Evolutionary conservation across 1,140 invertebrate genomes (phyloP), one percentile per base, ranked within the genome.

Genomic region (Bombus difficillimus): DNA sequence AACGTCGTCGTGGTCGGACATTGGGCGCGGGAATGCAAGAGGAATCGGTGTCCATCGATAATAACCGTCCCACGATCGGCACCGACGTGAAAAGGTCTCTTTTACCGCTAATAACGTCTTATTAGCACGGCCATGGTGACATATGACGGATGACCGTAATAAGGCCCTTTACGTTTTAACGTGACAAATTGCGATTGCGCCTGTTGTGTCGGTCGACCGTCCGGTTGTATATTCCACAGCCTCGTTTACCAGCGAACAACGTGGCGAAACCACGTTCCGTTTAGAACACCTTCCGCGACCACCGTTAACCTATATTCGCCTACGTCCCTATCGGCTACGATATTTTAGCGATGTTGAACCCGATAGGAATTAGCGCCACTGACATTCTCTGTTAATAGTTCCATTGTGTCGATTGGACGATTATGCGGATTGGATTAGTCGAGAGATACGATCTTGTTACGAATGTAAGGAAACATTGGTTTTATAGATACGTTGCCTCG

Each of bases 51-150:
- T 78, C 72, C 88, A 86, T 90, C 90, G 88, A 92, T 92, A 92
- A 91, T 90, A 91, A 91, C 81, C 76, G 79, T 86, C 83, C 82
- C 82, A 88, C 90, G 90, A 90, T 91, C 87, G 78, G 77, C 73
- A 82, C 72, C 74, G 89, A 91, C 90, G 89, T 85, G 85, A 88
- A 91, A 91, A 91, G 91, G 71, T 90, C 86, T 91, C 91, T 86
- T 90, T 90, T 82, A 88, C 87, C 85, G 87, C 91, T 92, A 92
- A 92, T 91, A 92, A 92, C 85, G 84, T 92, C 91, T 92, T 92
- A 92, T 91, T 92, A 92, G 87, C 86, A 81, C 74, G 47, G 69
- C 32, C 47, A 69, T 81, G 83, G 86, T 86, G 90, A 92, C 89
- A 83, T 62, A 78, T 89, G 83, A 92, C 86, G 62, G 82, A 92